Base-by-base conservation (phyloP, 2,113 vertebrate genomes). In the Alectura lathami region DNA sequence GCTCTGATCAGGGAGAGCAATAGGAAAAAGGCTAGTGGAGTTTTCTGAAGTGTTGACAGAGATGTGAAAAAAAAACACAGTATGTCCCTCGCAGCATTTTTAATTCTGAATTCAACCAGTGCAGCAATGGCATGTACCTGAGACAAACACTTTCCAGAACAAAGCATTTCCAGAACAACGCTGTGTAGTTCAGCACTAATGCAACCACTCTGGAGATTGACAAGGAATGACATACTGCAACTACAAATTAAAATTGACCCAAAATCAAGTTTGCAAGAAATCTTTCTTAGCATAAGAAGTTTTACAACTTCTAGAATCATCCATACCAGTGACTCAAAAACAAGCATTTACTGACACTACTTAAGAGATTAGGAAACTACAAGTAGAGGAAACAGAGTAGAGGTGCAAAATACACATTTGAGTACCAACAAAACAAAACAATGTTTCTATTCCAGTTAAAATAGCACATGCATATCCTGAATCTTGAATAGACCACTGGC, bases 1-100 rank as follows among this genome's bases (percentile, higher is more conserved):
- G 83, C 93, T 97, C 96, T 97, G 96, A 98, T 97, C 96, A 91
- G 74, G 38, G 89, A 89, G 59, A 80, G 69, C 34, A 77, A 74
- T 85, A 90, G 95, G 77, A 88, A 94, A 92, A 38, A 95, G 83
- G 72, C 95, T 97, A 96, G 76, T 89, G 94, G 97, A 86, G 56
- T 62, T 59, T 94, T 86, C 83, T 79, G 51, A 88, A 92, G 89
- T 93, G 96, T 84, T 97, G 96, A 97, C 63, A 88, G 54, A 74
- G 88, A 97, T 76, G 68, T 80, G 95, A 96, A 97, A 93, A 97
- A 93, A 54, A 83, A 92, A 95, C 67, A 85, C 56, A 94, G 54
- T 16, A 81, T 32, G 30, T 47, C 92, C 40, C 80, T 36, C 0
- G 1, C 57, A 91, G 53, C 51, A 47, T 63, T 82, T 75, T 40